Conservation (phyloP, 2,888 invertebrate genomes). For the Nymphalis urticae region DNA sequence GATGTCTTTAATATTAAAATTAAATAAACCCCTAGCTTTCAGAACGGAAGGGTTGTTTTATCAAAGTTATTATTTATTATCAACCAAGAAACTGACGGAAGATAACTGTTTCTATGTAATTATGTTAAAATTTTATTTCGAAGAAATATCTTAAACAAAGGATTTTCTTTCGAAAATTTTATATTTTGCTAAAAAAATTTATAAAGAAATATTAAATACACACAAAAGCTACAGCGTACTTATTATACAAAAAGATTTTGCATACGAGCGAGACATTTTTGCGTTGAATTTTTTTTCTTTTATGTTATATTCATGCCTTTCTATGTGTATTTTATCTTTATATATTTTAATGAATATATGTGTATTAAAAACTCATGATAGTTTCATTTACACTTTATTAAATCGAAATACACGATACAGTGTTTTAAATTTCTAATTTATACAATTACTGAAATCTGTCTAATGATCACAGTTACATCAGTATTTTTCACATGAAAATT, state of each 20-base stretch:
- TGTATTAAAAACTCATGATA: background rate
- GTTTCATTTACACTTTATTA: background rate
- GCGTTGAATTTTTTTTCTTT: background rate
- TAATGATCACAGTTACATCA: too few species aligned
- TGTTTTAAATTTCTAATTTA: background rate
- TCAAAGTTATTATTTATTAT: conserved; percentile 1
- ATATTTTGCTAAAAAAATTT: background rate
- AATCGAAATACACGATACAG: too few species aligned
- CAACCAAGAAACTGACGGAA: background rate
- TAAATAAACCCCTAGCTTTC: background rate
- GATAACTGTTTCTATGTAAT: background rate
- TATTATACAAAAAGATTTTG: conserved; percentile 2
- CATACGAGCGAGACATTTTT: conserved; percentile 6
- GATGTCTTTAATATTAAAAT: background rate
- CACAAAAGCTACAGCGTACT: conserved; percentile 5
- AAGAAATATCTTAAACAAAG: background rate
- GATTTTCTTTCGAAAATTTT: background rate
- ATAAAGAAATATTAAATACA: conserved; percentile 1
- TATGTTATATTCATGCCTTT: background rate
- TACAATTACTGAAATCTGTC: too few species aligned
- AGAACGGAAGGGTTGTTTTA: background rate
- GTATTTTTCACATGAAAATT: background rate
- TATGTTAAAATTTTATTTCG: background rate
- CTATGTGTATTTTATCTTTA: conserved; percentile 2
- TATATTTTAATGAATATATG: conserved; percentile 7